Base-by-base conservation (phyloP, 1,140 invertebrate genomes). In the Armadillidium nasatum region DNA sequence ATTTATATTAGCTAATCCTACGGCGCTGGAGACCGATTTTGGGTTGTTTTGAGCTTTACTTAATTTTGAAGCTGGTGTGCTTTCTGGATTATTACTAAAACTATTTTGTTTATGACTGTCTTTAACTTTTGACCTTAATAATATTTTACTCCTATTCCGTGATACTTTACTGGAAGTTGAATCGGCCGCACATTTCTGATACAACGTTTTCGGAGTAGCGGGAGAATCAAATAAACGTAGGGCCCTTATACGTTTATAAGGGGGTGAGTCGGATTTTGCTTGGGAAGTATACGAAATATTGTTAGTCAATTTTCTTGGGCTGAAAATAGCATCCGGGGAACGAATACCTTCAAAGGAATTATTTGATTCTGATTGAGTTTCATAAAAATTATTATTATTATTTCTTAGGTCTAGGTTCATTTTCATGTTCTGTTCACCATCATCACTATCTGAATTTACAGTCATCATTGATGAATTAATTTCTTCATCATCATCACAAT, bases 221-320 rank as follows among this genome's bases (percentile, higher is more conserved):
- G 50, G 50, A 60, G 50, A 60, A 60, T 60, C 50, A 60, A 60
- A 60, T 19, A 60, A 19, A 60, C 50, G 50, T 19, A 60, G 50
- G 11, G 50, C 50, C 19, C 50, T 2, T 13, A 60, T 60, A 3
- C 50, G 11, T 60, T 60, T 60, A 7, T 60, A 60, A 13, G 50
- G 50, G 19, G 50, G 50, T 4, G 50, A 60, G 19, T 60, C 19
- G 0, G 50, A 60, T 15, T 60, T 60, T 4, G 4, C 1, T 7
- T 60, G 50, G 7, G 2, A 4, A 33, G 33, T 3, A 60, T 60
- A 60, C 50, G 50, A 15, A 60, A 13, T 15, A 15, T 60, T 19
- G 50, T 15, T 60, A 2, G 11, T 4, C 50, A 15, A 7, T 60
- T 19, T 60, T 13, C 50, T 1, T 15, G 50, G 50, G 7, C 50